phyloP scores from a whole-genome alignment of 2,797 vertebrate species.

The Etheostoma nigrum region DNA sequence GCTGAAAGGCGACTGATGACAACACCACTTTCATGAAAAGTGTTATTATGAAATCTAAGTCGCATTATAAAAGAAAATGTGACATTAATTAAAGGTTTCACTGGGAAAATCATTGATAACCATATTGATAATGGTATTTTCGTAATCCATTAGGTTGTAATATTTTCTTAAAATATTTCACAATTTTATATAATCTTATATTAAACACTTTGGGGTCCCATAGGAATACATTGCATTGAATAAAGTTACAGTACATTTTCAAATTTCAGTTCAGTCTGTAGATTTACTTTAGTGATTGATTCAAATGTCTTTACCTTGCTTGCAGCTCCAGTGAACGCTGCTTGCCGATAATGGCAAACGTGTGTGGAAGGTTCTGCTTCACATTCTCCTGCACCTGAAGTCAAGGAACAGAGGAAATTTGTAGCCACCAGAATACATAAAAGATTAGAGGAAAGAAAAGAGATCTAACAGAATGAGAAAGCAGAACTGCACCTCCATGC shows the following conservation, averaged over 20 bases:
- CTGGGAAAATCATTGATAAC: neutral
- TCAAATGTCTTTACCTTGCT: slow-evolving; percentile 86
- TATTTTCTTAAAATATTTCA: neutral
- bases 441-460: neutral
- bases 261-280: neutral
- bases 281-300: neutral
- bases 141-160: neutral
- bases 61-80: neutral
- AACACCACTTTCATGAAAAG: neutral
- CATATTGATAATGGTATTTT: neutral
- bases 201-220: neutral
- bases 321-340: slow-evolving; percentile 94
- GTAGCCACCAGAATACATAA: neutral
- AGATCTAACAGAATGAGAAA: neutral
- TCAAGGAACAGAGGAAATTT: slow-evolving; percentile 30
- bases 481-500: slow-evolving; percentile 89
- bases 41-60: neutral
- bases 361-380: slow-evolving; percentile 90
- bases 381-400: slow-evolving; percentile 92
- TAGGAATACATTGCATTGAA: neutral
- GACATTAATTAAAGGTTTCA: neutral
- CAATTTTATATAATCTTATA: neutral
- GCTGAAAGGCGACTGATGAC: neutral
- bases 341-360: slow-evolving; percentile 92
- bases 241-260: neutral